Conservation (phyloP, 1,140 invertebrate species). For the Laupala kohalensis region DNA sequence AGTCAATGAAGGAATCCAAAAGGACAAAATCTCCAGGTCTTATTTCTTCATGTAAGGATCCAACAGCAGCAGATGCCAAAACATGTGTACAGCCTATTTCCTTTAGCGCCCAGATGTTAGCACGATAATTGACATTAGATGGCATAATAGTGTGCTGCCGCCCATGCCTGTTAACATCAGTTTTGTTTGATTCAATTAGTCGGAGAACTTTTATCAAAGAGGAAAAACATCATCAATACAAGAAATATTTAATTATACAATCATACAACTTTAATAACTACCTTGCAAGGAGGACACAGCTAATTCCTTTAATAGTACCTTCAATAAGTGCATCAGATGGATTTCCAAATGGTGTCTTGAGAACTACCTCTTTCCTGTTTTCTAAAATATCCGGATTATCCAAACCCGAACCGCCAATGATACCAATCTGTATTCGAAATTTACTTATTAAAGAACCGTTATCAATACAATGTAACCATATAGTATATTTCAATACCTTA, state of each 20-base stretch:
- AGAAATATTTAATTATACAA: too few species aligned
- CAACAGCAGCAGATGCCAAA: slow-evolving; percentile 81
- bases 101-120: slow-evolving; percentile 90
- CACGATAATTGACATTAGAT: slow-evolving; percentile 82
- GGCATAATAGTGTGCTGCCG: slow-evolving; percentile 69
- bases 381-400: slow-evolving; percentile 74
- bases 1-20: slow-evolving; percentile 89
- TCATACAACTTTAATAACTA: too few species aligned
- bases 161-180: slow-evolving; percentile 56
- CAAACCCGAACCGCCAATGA: slow-evolving; percentile 89
- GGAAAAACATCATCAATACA: too few species aligned
- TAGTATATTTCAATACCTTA: too few species aligned
- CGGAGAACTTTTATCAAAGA: too few species aligned
- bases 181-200: too few species aligned
- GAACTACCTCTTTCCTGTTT: slow-evolving; percentile 42
- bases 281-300: slow-evolving; percentile 70
- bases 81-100: slow-evolving; percentile 81
- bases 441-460: too few species aligned
- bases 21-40: slow-evolving; percentile 80
- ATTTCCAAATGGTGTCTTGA: slow-evolving; percentile 71
- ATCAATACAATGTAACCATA: too few species aligned
- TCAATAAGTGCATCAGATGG: slow-evolving; percentile 71
- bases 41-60: slow-evolving; percentile 80
- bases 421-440: slow-evolving; percentile 81
- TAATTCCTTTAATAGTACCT: slow-evolving; percentile 62